A percentile compares a stretch with the other conserved stretches of the same genome.
Conservation (phyloP, 2,113 vertebrate genomes). For the Pionites leucogaster region DNA sequence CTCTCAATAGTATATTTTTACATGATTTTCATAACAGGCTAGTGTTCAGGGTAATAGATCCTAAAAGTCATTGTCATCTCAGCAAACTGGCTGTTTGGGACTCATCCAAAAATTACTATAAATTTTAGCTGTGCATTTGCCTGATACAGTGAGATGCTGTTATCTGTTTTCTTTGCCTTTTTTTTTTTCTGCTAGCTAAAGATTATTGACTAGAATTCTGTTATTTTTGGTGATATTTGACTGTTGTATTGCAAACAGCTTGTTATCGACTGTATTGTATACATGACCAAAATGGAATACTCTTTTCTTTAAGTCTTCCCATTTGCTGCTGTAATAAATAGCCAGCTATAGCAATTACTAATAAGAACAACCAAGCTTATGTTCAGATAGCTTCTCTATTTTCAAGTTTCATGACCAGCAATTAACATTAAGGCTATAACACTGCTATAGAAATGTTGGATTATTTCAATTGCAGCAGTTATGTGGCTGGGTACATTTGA, state of each 20-base stretch:
- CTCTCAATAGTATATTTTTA: background rate
- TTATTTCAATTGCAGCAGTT: constrained; percentile 50
- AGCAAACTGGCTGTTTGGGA: background rate
- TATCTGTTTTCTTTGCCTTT: background rate
- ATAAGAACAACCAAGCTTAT: constrained; percentile 25
- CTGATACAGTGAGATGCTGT: background rate
- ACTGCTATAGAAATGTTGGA: constrained; percentile 30
- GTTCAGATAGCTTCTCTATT: constrained; percentile 23
- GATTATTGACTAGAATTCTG: background rate
- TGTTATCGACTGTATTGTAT: background rate
- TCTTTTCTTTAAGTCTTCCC: background rate
- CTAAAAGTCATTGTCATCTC: background rate
- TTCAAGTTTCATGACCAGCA: constrained; percentile 39
- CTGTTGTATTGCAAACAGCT: background rate
- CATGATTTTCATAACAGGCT: background rate
- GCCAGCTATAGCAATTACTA: constrained; percentile 32
- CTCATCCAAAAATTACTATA: background rate
- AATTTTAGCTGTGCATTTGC: background rate
- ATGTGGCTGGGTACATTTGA: constrained; percentile 13
- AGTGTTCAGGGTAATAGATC: background rate
- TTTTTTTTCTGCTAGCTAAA: background rate
- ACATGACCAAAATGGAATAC: background rate
- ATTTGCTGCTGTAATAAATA: constrained; percentile 42
- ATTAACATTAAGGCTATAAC: constrained; percentile 45
- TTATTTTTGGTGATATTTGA: constrained; percentile 4